A percentile compares a stretch with the other conserved stretches of the same genome.
Evolutionary conservation across 2,113 vertebrate species (phyloP).

Genomic region (Tenebrosternarchus preto): DNA sequence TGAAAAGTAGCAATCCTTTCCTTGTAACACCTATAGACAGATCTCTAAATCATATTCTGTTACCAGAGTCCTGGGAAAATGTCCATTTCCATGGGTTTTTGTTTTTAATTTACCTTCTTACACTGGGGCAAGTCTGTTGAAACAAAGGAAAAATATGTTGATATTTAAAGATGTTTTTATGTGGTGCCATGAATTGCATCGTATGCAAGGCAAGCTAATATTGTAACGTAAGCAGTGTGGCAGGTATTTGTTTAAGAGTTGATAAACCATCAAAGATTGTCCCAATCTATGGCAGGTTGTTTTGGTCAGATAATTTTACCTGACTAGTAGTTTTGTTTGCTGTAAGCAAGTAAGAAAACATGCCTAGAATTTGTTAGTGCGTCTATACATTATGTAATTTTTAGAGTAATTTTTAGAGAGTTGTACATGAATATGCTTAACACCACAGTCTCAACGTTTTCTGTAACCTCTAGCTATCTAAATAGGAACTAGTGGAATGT

Average conservation of each 20-base stretch:
- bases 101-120: background rate
- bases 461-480: background rate
- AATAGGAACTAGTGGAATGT: background rate
- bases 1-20: too few relatives aligned
- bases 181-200: too few relatives aligned
- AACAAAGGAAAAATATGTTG: background rate
- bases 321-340: background rate
- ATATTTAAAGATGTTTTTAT: background rate
- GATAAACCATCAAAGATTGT: background rate
- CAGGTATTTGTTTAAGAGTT: background rate
- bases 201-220: background rate
- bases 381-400: background rate
- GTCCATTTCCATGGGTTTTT: background rate
- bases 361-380: constrained; percentile 2
- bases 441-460: background rate
- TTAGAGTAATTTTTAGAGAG: background rate
- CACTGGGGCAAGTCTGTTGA: background rate
- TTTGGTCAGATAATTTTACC: constrained; percentile 3
- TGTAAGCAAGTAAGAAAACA: constrained; percentile 9
- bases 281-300: background rate
- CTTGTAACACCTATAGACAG: too few relatives aligned
- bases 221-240: background rate
- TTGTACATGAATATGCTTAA: background rate
- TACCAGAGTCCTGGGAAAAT: too few relatives aligned
- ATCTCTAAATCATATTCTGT: too few relatives aligned